A percentile compares a stretch with the other conserved stretches of the same genome.
These are phyloP conservation scores for Lipophrys pholis DNA, from an alignment of 2,113 vertebrate genomes.

Conservation along the genomic window DNA sequence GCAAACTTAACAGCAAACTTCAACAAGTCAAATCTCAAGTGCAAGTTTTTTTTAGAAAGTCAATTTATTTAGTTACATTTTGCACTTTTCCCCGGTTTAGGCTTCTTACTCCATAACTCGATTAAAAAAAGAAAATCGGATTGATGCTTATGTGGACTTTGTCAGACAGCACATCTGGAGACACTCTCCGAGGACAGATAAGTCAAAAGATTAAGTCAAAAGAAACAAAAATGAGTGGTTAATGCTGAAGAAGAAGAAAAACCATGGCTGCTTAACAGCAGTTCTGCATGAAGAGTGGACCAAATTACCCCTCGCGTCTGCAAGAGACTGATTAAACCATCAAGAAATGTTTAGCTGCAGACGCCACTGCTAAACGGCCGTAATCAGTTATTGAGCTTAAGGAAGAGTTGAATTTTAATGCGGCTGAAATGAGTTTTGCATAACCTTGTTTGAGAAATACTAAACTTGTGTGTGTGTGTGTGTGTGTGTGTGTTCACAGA, in stretches of 20 bases:
- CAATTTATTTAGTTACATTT: no score
- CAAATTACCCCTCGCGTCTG: slow-evolving; percentile 45
- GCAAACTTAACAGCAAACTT: no score
- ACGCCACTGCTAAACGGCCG: slow-evolving; percentile 24
- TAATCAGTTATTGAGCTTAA: slow-evolving; percentile 43
- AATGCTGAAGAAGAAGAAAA: not conserved
- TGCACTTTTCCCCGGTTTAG: no score
- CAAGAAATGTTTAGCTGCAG: slow-evolving; percentile 44
- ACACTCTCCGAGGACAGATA: slow-evolving; percentile 20
- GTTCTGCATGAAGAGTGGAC: slow-evolving; percentile 28
- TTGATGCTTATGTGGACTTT: not conserved
- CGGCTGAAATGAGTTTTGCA: not conserved
- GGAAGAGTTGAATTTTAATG: not conserved
- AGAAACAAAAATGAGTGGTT: not conserved
- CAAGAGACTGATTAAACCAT: slow-evolving; percentile 54
- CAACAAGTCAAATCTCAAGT: no score
- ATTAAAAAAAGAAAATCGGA: not conserved
- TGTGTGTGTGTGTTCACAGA: no score
- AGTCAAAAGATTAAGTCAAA: slow-evolving; percentile 28
- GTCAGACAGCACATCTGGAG: slow-evolving; percentile 7
- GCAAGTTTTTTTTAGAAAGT: no score
- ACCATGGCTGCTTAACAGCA: slow-evolving; percentile 14
- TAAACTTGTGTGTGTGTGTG: no score
- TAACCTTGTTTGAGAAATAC: slow-evolving; percentile 8
- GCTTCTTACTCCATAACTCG: no score